Conservation (phyloP, 2,797 vertebrate genomes). For the Scyliorhinus canicula region DNA sequence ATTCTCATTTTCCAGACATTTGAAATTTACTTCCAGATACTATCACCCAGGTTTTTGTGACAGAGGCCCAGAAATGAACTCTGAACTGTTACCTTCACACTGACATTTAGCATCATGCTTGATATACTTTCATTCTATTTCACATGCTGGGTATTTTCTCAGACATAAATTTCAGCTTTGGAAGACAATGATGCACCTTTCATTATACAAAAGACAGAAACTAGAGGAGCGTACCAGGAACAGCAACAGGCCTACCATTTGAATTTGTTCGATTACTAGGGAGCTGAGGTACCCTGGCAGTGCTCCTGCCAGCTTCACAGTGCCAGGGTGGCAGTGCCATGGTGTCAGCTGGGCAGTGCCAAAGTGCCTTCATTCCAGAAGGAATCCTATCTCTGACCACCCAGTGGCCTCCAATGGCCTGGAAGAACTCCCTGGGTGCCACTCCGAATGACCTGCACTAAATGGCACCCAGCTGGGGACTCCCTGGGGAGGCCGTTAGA, state of each 20-base stretch:
- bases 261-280: too few relatives aligned
- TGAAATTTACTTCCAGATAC: conserved; percentile 54
- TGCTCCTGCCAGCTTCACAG: too few relatives aligned
- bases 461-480: too few relatives aligned
- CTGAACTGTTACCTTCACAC: neutral
- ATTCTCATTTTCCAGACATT: conserved; percentile 80
- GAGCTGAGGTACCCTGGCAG: too few relatives aligned
- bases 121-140: neutral
- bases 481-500: too few relatives aligned
- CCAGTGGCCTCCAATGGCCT: too few relatives aligned
- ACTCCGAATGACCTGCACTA: too few relatives aligned
- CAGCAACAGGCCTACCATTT: neutral
- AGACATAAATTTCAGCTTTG: neutral
- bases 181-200: neutral
- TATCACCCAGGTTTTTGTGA: conserved; percentile 51
- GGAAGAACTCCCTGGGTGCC: too few relatives aligned
- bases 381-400: too few relatives aligned
- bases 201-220: neutral
- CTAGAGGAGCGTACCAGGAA: neutral
- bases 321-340: too few relatives aligned
- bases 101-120: neutral
- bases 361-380: too few relatives aligned
- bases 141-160: neutral
- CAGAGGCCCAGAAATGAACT: conserved; percentile 46
- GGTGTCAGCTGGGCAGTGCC: too few relatives aligned